Evolutionary conservation across 2,888 invertebrate species (phyloP), one percentile per base, ranked within the genome.

Genomic region (Allophyes oxyacanthae): DNA sequence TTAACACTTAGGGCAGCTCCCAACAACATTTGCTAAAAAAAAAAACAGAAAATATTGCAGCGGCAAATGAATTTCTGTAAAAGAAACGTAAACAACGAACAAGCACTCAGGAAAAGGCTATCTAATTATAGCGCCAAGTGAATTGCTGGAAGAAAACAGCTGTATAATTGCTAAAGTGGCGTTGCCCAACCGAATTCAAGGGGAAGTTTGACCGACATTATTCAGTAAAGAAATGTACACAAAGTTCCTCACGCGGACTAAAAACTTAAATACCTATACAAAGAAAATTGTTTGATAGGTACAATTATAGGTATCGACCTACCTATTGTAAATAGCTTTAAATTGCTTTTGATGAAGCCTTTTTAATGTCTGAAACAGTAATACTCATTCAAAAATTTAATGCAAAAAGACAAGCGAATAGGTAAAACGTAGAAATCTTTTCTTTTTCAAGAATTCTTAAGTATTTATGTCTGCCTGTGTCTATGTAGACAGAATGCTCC

Each of bases 51-150:
- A 51, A 15, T 42, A 50, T 34, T 48, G 40, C 45, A 30, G 36
- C n/a, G 45, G 28, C 11, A 44, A 60, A 65, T 45, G 36, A 55
- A 38, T 38, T 63, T 51, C 13, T 42, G n/a, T 48, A 43, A 45
- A 55, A 33, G n/a, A 34, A 40, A 14, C 41, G 4, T 50, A 32
- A 38, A 56, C 34, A 57, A 62, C 37, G 11, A 56, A 46, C 25
- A 51, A 51, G 48, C 44, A 58, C 38, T 64, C 56, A 56, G 51
- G 64, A 68, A 72, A 79, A 79, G 64, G 68, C 75, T 71, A 78
- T 79, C 64, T 84, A 82, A 86, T 87, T 85, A 83, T 70, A 81
- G 63, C 71, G 69, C 71, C 77, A 79, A 83, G 76, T 79, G 78
- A 83, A 85, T 84, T 81, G 73, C 72, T 78, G 64, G 56, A 77